Evolutionary conservation across 2,888 invertebrate species (phyloP), one percentile per base, ranked within the genome.

Genomic region (Smittia sp.): DNA sequence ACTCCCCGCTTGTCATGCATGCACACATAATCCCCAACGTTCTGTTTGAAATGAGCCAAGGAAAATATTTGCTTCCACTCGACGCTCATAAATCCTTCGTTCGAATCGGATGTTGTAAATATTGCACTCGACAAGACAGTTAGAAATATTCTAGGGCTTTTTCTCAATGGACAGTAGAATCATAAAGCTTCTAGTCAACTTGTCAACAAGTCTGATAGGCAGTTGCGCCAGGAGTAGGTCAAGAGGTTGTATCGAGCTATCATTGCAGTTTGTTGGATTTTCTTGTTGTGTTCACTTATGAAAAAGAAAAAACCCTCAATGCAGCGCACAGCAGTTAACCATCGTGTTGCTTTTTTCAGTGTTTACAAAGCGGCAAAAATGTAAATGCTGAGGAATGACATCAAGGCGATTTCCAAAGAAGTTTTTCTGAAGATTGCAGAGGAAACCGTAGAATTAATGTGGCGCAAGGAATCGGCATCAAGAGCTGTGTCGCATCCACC

Each of bases 101-200:
- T 22, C 24, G 38, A 66, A 27, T 27, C 67, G 67, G 67, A 67
- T 67, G 67, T 39, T 67, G 39, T 67, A 67, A 67, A 67, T 67
- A 67, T 39, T 67, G 46, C 46, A 46, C 46, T n/a, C n/a, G 11
- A 15, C 46, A 46, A 46, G 46, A 46, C 2, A 46, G 3, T 32
- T 32, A 32, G 4, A 32, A 32, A 32, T 9, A 32, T n/a, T n/a
- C n/a, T n/a, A n/a, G n/a, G n/a, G n/a, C n/a, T n/a, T n/a, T n/a
- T n/a, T n/a, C n/a, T n/a, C n/a, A n/a, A n/a, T n/a, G n/a, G n/a
- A n/a, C n/a, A n/a, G n/a, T n/a, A n/a, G n/a, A n/a, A n/a, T n/a
- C n/a, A n/a, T n/a, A n/a, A n/a, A n/a, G n/a, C n/a, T n/a, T n/a
- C n/a, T n/a, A n/a, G n/a, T n/a, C n/a, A n/a, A n/a, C n/a, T n/a